phyloP scores from a whole-genome alignment of 2,888 invertebrate genomes.

The Tetanocera ferruginea region DNA sequence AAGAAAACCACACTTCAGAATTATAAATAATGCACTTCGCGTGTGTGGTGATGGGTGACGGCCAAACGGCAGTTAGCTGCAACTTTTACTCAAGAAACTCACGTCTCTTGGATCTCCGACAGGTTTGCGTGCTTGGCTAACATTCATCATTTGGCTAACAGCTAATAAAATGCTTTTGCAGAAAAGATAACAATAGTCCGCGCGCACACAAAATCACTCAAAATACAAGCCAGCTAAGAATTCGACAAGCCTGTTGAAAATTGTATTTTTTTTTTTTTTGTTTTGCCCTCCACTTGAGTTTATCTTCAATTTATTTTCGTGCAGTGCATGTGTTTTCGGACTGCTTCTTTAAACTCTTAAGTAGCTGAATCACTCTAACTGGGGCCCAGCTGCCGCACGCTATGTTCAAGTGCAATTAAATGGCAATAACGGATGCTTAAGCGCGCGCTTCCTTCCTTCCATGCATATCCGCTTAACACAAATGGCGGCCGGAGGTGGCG shows the following conservation, averaged over 20 bases:
- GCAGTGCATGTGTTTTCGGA: conserved; percentile 42
- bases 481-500: conserved; percentile 14
- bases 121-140: conserved; percentile 2
- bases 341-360: too few relatives aligned
- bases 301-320: conserved; percentile 32
- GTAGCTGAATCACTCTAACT: too few relatives aligned
- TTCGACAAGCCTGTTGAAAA: background rate
- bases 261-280: conserved; percentile 11
- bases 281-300: background rate
- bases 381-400: conserved; percentile 22
- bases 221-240: background rate
- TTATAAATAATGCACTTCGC: background rate
- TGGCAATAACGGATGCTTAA: conserved; percentile 44
- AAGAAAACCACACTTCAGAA: background rate
- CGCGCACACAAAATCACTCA: background rate
- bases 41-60: background rate
- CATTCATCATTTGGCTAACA: conserved; percentile 25
- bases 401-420: conserved; percentile 45
- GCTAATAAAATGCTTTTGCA: conserved; percentile 28
- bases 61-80: too few relatives aligned
- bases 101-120: too few relatives aligned
- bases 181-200: conserved; percentile 16
- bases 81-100: too few relatives aligned
- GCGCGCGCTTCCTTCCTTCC: conserved; percentile 35
- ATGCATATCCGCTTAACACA: conserved; percentile 18